phyloP scores from a whole-genome alignment of 64 coral and sea anemone genomes.

The Stichodactyla helianthus region DNA sequence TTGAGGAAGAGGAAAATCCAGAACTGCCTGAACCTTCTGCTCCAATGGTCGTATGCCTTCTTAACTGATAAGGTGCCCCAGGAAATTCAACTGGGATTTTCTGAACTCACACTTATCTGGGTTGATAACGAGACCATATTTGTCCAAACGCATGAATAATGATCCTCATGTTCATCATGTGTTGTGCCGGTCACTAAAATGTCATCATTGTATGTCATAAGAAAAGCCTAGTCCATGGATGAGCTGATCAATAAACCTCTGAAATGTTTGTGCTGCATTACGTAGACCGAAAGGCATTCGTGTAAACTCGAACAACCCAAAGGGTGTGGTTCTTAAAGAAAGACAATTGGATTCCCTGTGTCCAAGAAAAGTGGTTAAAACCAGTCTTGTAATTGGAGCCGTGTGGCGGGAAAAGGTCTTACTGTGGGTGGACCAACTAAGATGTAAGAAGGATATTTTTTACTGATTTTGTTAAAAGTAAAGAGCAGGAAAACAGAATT shows the following conservation, averaged over 20 bases:
- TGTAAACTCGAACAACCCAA: conserved; percentile 28
- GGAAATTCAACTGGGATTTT: conserved; percentile 30
- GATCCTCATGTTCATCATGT: conserved; percentile 24
- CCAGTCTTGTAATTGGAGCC: too few relatives aligned
- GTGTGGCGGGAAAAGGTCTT: too few relatives aligned
- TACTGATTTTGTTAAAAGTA: too few relatives aligned
- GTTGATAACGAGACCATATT: conserved; percentile 41
- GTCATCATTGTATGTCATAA: conserved; percentile 41
- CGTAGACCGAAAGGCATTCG: conserved; percentile 19
- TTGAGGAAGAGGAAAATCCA: conserved; percentile 19
- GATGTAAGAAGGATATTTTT: too few relatives aligned
- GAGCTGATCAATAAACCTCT: conserved; percentile 39
- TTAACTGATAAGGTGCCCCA: conserved; percentile 25
- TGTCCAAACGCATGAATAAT: conserved; percentile 24
- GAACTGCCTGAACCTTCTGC: conserved; percentile 42
- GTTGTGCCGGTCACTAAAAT: conserved; percentile 38
- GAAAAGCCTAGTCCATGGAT: conserved; percentile 23
- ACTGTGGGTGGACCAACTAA: too few relatives aligned
- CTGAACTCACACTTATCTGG: conserved; percentile 47
- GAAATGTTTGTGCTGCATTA: conserved; percentile 30
- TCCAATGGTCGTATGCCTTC: conserved; percentile 39
- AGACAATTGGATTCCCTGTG: too few relatives aligned
- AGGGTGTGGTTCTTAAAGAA: conserved; percentile 21
- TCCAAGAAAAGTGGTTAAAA: too few relatives aligned
- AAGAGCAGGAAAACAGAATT: too few relatives aligned